Percentiles rank a stretch among this genome's conserved stretches.
Evolutionary conservation across 2,888 invertebrate genomes (phyloP).

Genomic region (Nysson spinosus): DNA sequence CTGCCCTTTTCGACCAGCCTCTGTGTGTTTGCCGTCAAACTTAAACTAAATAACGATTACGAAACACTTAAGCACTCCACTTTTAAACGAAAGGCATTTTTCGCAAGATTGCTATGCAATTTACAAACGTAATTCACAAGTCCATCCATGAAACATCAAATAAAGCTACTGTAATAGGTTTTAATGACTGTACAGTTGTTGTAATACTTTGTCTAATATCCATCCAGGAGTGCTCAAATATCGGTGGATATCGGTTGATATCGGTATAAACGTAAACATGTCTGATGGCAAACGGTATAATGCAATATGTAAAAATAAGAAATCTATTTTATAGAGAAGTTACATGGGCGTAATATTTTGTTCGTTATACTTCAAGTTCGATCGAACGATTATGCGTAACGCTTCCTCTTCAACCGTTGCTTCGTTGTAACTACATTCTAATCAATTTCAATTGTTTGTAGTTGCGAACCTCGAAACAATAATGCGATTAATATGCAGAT

Average conservation of each 20-base stretch:
- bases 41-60: conserved; percentile 28
- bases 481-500: no score
- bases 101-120: conserved; percentile 27
- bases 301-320: conserved; percentile 23
- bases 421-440: no score
- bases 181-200: conserved; percentile 29
- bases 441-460: no score
- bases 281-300: conserved; percentile 40
- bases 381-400: background rate
- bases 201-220: conserved; percentile 41
- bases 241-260: no score
- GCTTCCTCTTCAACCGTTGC: background rate
- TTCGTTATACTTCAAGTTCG: conserved; percentile 8
- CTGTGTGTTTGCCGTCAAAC: conserved; percentile 45
- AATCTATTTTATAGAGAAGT: conserved; percentile 17
- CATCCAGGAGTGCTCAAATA: conserved; percentile 55
- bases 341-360: conserved; percentile 10
- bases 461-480: no score
- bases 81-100: conserved; percentile 26
- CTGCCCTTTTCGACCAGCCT: conserved; percentile 38
- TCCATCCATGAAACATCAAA: conserved; percentile 47
- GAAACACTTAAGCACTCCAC: conserved; percentile 24
- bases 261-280: conserved; percentile 32
- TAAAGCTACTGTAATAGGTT: conserved; percentile 27
- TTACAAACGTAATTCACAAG: conserved; percentile 40